Base-by-base conservation (phyloP, 2,797 vertebrate species). In the Valencia hispanica region DNA sequence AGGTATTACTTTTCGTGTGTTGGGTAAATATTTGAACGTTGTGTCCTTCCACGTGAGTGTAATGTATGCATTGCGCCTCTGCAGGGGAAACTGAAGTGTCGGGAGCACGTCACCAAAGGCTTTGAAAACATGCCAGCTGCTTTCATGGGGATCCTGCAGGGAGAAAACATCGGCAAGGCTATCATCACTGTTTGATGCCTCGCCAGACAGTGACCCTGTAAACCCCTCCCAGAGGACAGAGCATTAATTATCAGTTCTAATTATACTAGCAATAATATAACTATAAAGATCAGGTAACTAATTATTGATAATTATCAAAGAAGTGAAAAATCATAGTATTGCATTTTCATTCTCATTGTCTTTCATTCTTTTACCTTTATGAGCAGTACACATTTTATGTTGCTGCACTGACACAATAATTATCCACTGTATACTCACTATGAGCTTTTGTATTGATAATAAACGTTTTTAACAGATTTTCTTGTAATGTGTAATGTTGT, bases 111-210 rank as follows among this genome's bases (percentile, higher is more conserved):
- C 78, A 97, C 92, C 1, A 90, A 93, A 85, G 96, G 97, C 75
- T 98, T 98, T 95, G 95, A 96, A 80, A 97, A 97, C 80, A 97
- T 97, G 96, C 97, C 97, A 0, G 73, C 79, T 72, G 97, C 96
- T 32, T 99, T 98, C 59, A 97, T 97, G 85, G 97, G 96, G 82
- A 86, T 98, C 93, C 87, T 98, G 83, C 93, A 72, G 63, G 97
- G 97, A 84, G 95, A 97, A 41, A 99, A 98, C 90, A 48, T 84
- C 3, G 97, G 97, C 72, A 99, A 98, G 92, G 93, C 97, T 0
- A 0, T 97, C 20, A 36, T 99, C 45, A 94, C 96, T 81, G 92
- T 88, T 32, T 98, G 84, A 98, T 43, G 72, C 36, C 34, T 17
- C 53, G 22, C 25, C 51, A 30, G 72, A 45, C 34, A 59, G 5